Base-by-base conservation (phyloP, 2,113 vertebrate genomes). In the Theropithecus gelada region DNA sequence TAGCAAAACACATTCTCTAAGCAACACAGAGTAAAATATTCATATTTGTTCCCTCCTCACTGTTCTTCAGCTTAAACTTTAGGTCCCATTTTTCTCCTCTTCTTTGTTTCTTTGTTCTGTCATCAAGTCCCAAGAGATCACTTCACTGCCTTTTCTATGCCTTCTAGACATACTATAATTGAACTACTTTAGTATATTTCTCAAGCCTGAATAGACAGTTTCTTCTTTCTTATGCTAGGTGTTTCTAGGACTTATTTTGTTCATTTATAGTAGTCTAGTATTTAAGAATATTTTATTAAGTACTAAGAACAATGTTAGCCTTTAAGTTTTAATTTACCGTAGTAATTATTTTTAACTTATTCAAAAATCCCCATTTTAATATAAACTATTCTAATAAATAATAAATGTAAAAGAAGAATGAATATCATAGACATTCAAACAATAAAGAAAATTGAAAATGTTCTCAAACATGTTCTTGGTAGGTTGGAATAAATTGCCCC, bases 401-500 rank as follows among this genome's bases (percentile, higher is more conserved):
- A 86, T 87, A 90, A 75, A 93, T 82, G 3, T 35, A 96, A 78
- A 94, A 72, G 72, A 85, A 64, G 45, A 89, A 88, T 48, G 57
- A 89, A 66, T 57, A 87, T 61, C 27, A 72, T 73, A 50, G 48
- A 92, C 30, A 87, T 75, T 73, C 35, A 43, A 91, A 92, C 55
- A 92, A 12, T 95, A 80, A 87, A 82, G 35, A 93, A 96, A 90
- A 86, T 27, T 81, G 30, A 38, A 93, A 95, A 95, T 82, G 27
- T 91, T 93, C 59, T 88, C 32, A 82, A 81, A 89, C 32, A 88
- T 84, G 25, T 93, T 85, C 40, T 93, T 95, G 43, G 79, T 2
- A 93, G 35, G 64, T 45, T 89, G 11, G 25, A 95, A 95, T 86
- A 94, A 91, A 97, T 86, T 73, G 14, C 50, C 66, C 10, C 20